Base-by-base conservation (phyloP, 2,113 vertebrate genomes). In the Rhadina sibilatrix region DNA sequence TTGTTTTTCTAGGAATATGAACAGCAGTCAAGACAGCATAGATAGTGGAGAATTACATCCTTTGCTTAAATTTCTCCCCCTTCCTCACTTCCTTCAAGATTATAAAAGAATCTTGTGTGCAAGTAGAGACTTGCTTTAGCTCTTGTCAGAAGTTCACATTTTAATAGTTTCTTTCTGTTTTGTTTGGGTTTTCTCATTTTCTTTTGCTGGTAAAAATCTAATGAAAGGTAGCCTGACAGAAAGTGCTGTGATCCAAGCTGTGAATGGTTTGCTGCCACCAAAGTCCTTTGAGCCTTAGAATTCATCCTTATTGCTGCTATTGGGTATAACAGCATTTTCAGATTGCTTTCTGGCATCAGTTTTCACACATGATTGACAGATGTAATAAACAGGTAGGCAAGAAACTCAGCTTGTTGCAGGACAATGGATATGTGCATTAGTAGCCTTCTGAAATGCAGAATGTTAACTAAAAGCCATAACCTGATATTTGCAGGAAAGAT, bases 321-420 rank as follows among this genome's bases (percentile, higher is more conserved):
- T 78, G 60, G 78, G 65, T 83, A 44, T 38, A 92, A 35, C 46
- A 47, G 19, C 2, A 4, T 69, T 6, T 1, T 80, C 60, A 93
- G 64, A 84, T 91, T 66, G 23, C 69, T 91, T 93, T 94, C 77
- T 4, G 2, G 28, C 37, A 69, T 87, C 3, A 2, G 20, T 68
- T 97, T 94, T 84, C 64, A 46, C 28, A 64, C 22, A 44, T 95
- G 94, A 96, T 69, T 97, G 93, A 79, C 91, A 94, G 81, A 49
- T 30, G n/a, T 96, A 97, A 95, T 93, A 89, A 97, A 93, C 74
- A 94, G 76, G 24, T 75, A 81, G 89, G 44, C 33, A 87, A 91
- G 77, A 76, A 91, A 87, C 14, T 64, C 82, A 78, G n/a, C 52
- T 78, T 82, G 49, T 84, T 84, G 49, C 57, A 69, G 76, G 44